Evolutionary conservation across 2,888 invertebrate genomes (phyloP).

Genomic region (Neoitamus cyanurus): DNA sequence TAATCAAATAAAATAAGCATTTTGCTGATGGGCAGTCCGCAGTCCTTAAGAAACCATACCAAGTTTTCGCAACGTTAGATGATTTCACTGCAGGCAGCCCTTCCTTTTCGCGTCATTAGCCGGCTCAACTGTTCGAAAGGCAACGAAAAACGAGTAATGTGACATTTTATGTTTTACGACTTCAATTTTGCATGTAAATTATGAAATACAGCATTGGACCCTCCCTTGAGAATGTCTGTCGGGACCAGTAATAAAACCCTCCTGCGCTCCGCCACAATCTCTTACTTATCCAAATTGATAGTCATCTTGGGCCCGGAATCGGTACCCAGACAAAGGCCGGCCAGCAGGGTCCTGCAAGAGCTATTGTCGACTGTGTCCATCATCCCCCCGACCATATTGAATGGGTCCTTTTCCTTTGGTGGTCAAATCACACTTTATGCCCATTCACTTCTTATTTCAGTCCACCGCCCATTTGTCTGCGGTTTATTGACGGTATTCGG

Average conservation of each 20-base stretch:
- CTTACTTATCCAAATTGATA: conserved; percentile 42
- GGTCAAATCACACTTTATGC: conserved; percentile 41
- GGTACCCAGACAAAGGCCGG: conserved; percentile 12
- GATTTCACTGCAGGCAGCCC: background rate
- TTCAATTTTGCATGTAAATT: background rate
- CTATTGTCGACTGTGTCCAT: conserved; percentile 32
- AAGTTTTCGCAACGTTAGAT: background rate
- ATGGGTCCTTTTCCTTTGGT: conserved; percentile 7
- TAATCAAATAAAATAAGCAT: background rate
- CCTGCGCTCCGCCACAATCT: conserved; percentile 2
- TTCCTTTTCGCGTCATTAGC: background rate
- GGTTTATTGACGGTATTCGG: conserved; percentile 41
- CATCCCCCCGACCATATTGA: conserved; percentile 21
- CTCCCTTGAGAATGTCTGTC: background rate
- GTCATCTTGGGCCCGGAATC: conserved; percentile 11
- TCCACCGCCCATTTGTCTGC: conserved; percentile 30
- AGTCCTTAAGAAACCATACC: background rate
- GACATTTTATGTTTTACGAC: background rate
- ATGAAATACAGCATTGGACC: background rate
- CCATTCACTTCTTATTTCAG: conserved; percentile 32
- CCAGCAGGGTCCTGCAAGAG: background rate
- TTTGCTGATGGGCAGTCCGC: background rate
- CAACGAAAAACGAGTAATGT: background rate
- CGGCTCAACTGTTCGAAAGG: background rate
- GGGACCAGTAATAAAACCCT: background rate